Conservation (phyloP, 1,140 invertebrate species). For the Hypsibius dujardini region DNA sequence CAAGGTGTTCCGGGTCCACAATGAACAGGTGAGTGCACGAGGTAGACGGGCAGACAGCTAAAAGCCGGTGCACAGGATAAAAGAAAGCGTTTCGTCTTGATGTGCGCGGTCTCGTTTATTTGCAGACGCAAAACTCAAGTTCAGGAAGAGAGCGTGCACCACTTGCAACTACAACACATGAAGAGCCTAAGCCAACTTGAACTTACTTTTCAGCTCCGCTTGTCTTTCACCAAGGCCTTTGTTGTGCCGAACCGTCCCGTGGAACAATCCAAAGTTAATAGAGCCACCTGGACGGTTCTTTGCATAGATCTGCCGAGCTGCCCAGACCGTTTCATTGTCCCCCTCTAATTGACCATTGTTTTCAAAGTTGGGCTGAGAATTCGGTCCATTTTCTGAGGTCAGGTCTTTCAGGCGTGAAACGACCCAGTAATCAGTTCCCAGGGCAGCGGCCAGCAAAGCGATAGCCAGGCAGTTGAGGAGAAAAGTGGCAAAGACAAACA, state of each 20-base stretch:
- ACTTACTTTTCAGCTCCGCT: slow-evolving; percentile 38
- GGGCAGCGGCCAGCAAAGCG: slow-evolving; percentile 56
- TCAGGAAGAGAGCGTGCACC: too few species aligned
- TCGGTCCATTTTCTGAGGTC: slow-evolving; percentile 43
- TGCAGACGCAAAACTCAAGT: too few species aligned
- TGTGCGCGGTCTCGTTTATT: too few species aligned
- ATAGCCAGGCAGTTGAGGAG: slow-evolving; percentile 62
- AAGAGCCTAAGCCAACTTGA: too few species aligned
- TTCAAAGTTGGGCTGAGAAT: not conserved
- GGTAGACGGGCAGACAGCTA: slow-evolving; percentile 16
- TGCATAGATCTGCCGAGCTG: slow-evolving; percentile 40
- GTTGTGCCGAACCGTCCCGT: slow-evolving; percentile 61
- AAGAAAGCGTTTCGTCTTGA: too few species aligned
- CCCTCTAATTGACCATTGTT: slow-evolving; percentile 28
- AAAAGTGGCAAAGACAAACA: slow-evolving; percentile 71
- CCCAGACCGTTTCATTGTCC: slow-evolving; percentile 12
- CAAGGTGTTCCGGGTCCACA: slow-evolving; percentile 3
- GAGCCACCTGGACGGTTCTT: slow-evolving; percentile 33
- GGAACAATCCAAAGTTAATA: slow-evolving; percentile 63
- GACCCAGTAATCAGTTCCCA: slow-evolving; percentile 74
- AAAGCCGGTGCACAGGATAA: too few species aligned
- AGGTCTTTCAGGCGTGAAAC: slow-evolving; percentile 37
- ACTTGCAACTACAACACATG: too few species aligned
- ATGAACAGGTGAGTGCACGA: not conserved
- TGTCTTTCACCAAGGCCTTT: slow-evolving; percentile 50